These are phyloP conservation scores for Potorous gilbertii DNA, from an alignment of 2,797 vertebrate species.

Conservation along the genomic window DNA sequence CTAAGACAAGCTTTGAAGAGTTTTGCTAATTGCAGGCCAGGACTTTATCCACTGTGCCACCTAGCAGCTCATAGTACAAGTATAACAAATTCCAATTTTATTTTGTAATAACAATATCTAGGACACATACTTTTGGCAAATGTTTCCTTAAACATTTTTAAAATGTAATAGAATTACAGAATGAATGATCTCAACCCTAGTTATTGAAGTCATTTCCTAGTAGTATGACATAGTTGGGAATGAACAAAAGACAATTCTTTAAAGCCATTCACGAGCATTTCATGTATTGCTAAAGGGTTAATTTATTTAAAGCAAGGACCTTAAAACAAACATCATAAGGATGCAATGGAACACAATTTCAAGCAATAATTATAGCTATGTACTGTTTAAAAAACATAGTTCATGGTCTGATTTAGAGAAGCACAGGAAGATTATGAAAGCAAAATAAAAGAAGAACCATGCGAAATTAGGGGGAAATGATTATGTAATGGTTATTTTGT, in stretches of 20 bases:
- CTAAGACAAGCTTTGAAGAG: background rate
- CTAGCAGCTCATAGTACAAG: background rate
- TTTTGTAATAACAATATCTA: background rate
- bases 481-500: background rate
- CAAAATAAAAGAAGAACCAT: background rate
- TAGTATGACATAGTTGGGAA: background rate
- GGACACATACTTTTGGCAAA: background rate
- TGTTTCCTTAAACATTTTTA: background rate
- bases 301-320: background rate
- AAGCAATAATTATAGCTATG: background rate
- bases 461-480: background rate
- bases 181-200: background rate
- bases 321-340: rapidly evolving
- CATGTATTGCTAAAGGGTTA: background rate
- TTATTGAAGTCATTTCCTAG: background rate
- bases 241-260: background rate
- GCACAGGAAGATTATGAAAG: background rate
- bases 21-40: background rate
- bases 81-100: background rate
- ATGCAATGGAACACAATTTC: background rate
- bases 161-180: rapidly evolving
- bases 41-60: background rate
- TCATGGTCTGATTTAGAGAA: no score
- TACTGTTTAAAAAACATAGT: background rate
- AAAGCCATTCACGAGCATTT: background rate